A percentile compares a stretch with the other conserved stretches of the same genome.
phyloP scores from a whole-genome alignment of 1,140 invertebrate species.

The Artemia franciscana region DNA sequence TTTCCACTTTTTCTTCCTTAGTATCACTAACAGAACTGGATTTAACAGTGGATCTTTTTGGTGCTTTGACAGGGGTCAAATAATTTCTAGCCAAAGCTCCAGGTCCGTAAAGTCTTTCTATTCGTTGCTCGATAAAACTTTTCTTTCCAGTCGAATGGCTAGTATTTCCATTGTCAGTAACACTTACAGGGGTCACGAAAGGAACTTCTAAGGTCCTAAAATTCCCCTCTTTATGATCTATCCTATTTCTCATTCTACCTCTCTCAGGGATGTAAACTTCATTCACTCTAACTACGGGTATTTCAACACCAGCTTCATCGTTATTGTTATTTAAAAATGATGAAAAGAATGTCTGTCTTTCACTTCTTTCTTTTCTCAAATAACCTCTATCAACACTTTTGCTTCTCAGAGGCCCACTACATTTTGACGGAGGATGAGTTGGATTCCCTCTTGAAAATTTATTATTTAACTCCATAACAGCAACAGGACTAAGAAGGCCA shows the following conservation, averaged over 20 bases:
- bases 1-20: constrained; percentile 9
- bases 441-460: constrained; percentile 15
- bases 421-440: not conserved
- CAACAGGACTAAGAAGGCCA: constrained; percentile 5
- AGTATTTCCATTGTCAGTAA: not conserved
- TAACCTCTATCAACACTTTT: constrained; percentile 9
- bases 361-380: not conserved
- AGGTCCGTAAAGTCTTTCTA: constrained; percentile 61
- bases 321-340: not conserved
- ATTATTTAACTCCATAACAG: constrained; percentile 14
- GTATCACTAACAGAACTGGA: constrained; percentile 7
- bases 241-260: constrained; percentile 1
- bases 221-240: not conserved
- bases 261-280: not conserved
- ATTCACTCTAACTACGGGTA: not conserved
- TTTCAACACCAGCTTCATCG: not conserved
- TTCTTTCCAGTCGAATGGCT: constrained; percentile 12
- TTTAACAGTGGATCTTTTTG: constrained; percentile 9
- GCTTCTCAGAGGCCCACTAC: constrained; percentile 1
- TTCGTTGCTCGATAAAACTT: constrained; percentile 64
- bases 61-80: constrained; percentile 29
- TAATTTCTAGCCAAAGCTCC: constrained; percentile 48
- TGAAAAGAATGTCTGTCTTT: constrained; percentile 3
- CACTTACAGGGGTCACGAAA: constrained; percentile 1
- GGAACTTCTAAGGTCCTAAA: not conserved